Conservation (phyloP, 2,113 vertebrate genomes). For the Diphyllodes magnificus region DNA sequence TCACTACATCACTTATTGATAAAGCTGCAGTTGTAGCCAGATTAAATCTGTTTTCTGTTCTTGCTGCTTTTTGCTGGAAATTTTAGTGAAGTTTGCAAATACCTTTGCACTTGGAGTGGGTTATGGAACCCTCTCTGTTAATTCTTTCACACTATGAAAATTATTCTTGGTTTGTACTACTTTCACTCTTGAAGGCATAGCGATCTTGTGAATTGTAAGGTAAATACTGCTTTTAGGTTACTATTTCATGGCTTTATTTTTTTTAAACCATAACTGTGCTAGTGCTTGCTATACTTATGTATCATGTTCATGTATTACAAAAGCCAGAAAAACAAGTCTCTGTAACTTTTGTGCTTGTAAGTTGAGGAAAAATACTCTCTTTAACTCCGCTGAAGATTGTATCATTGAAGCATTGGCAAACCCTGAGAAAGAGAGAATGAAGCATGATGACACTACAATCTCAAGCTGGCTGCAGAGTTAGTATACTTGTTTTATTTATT, state of each 20-base stretch:
- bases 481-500: conserved; percentile 56
- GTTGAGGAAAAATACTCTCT: conserved; percentile 7
- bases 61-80: neutral
- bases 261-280: neutral
- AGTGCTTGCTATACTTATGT: neutral
- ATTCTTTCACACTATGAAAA: neutral
- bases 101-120: neutral
- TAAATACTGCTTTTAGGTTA: neutral
- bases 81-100: neutral
- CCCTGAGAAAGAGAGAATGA: conserved; percentile 98
- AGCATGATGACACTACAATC: conserved; percentile 97
- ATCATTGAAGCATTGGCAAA: conserved; percentile 98
- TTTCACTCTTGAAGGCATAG: neutral
- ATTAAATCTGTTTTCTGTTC: neutral
- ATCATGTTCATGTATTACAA: neutral
- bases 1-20: neutral
- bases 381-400: conserved; percentile 87
- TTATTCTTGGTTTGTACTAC: neutral
- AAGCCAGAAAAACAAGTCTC: neutral
- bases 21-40: neutral
- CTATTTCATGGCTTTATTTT: neutral
- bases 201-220: neutral
- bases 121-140: neutral
- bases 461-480: conserved; percentile 98
- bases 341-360: neutral